Evolutionary conservation across 1,140 invertebrate species (phyloP), one percentile per base, ranked within the genome.

Genomic region (Drosophila mauritiana): DNA sequence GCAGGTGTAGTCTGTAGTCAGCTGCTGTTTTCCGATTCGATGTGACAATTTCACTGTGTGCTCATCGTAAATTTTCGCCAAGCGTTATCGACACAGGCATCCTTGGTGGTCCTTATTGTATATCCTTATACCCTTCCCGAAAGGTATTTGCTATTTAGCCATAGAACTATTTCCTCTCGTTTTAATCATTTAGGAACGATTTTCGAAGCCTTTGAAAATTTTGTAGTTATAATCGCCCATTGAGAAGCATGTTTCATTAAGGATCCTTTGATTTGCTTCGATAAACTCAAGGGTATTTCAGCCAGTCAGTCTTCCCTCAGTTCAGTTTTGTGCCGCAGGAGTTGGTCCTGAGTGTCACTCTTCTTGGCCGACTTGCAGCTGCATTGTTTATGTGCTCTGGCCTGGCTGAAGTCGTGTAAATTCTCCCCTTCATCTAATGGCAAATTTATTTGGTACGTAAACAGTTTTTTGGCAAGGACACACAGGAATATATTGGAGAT

Each of bases 1-100:
- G 27, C 61, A 76, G 73, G 73, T 76, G 73, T 25, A 42, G 45
- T 22, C 27, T 42, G 54, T 74, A 51, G 42, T 45, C 46, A 40
- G 67, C 70, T 74, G 45, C 55, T 81, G 49, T 46, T 53, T 15
- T 62, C 20, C 62, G 56, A 78, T 58, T 70, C 74, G 61, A 69
- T 73, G 85, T 81, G 78, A 68, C 81, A 90, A 90, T 80, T 80
- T 86, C 79, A 90, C 77, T 90, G 86, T 90, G 72, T 82, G 69
- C 67, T 68, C 86, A 83, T 80, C 82, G 88, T 90, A 90, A 90
- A 90, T 90, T 90, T 75, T 73, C 70, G 69, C 76, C 78, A 91
- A 69, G 58, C 82, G 77, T 73, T 89, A 55, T 73, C 72, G 67
- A 42, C 61, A 64, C 46, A 31, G 46, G 42, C 51, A 67, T 57